These are phyloP conservation scores for Coremacera marginata DNA, from an alignment of 2,888 invertebrate species.

Conservation along the genomic window DNA sequence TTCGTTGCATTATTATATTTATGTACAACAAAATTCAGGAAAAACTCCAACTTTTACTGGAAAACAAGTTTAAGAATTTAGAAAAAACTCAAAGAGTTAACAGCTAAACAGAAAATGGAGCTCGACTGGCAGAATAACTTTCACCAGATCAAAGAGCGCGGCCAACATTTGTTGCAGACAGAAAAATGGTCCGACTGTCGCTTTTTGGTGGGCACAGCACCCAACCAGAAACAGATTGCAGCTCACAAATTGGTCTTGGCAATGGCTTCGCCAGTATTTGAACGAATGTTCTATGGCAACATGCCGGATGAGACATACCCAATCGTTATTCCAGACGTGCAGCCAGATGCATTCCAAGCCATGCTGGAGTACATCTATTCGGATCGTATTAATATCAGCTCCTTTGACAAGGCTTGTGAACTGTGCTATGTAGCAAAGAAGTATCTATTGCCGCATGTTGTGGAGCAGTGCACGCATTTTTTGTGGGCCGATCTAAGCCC, in stretches of 20 bases:
- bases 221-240: constrained; percentile 80
- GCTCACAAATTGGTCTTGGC: constrained; percentile 86
- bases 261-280: constrained; percentile 90
- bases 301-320: constrained; percentile 84
- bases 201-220: constrained; percentile 84
- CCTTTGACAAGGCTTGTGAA: constrained; percentile 89
- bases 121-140: constrained; percentile 83
- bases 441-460: constrained; percentile 86
- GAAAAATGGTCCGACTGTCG: constrained; percentile 88
- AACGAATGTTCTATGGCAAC: constrained; percentile 89
- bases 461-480: constrained; percentile 85
- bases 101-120: constrained; percentile 51
- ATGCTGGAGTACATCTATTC: constrained; percentile 88
- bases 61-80: not conserved
- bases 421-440: constrained; percentile 90
- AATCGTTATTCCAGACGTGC: constrained; percentile 85
- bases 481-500: constrained; percentile 79
- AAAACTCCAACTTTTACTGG: too few relatives aligned
- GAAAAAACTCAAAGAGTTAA: not conserved
- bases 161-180: constrained; percentile 80
- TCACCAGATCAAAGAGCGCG: constrained; percentile 79
- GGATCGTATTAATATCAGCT: constrained; percentile 82
- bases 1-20: too few relatives aligned
- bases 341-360: constrained; percentile 87
- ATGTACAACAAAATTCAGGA: too few relatives aligned